phyloP scores from a whole-genome alignment of 2,888 invertebrate genomes.

The Volucella inflata region DNA sequence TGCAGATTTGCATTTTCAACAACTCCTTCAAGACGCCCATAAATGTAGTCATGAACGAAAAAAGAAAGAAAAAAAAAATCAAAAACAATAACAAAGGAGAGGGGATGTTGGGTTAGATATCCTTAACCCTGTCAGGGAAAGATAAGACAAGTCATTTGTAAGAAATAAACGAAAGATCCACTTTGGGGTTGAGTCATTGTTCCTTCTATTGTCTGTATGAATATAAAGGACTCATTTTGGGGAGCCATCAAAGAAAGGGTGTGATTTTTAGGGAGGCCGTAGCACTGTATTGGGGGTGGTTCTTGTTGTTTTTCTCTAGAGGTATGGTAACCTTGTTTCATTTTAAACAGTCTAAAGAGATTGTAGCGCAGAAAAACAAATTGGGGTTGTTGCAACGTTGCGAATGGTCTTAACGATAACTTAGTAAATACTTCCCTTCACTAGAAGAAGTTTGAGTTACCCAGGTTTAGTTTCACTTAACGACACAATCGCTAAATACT shows the following conservation, averaged over 20 bases:
- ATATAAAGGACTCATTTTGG: conserved; percentile 61
- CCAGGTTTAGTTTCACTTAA: too few relatives aligned
- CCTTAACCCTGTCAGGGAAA: conserved; percentile 72
- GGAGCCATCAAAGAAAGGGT: conserved; percentile 50
- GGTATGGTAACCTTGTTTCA: conserved; percentile 51
- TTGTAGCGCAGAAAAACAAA: background rate
- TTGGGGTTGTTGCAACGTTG: background rate
- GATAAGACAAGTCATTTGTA: conserved; percentile 60
- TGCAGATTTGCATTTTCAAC: conserved; percentile 74
- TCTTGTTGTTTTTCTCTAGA: conserved; percentile 10
- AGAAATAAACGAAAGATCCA: conserved; percentile 36
- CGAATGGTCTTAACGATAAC: background rate
- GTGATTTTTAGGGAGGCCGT: background rate
- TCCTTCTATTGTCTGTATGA: conserved; percentile 61
- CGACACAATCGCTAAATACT: too few relatives aligned
- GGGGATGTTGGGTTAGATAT: conserved; percentile 51
- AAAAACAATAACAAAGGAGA: conserved; percentile 41
- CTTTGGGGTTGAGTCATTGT: conserved; percentile 30
- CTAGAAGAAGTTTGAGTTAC: too few relatives aligned
- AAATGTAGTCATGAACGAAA: conserved; percentile 55
- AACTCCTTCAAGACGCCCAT: conserved; percentile 72
- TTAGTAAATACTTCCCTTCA: too few relatives aligned
- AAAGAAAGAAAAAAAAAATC: background rate
- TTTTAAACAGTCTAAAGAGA: conserved; percentile 14
- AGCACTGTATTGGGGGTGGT: background rate